Base-by-base conservation (phyloP, 2,888 invertebrate species). In the Morpho deidamia region DNA sequence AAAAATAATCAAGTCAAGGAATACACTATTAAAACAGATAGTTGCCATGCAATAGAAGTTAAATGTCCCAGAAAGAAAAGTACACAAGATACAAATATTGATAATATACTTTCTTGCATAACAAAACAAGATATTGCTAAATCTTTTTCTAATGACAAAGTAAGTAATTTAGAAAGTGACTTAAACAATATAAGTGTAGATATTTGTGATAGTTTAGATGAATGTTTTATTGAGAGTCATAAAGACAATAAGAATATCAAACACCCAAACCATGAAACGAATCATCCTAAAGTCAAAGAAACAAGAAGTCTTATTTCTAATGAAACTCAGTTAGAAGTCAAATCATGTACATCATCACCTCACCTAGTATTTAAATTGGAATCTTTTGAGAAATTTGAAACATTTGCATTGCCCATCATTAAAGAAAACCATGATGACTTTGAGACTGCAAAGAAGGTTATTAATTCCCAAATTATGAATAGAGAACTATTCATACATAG, bases 351-450 rank as follows among this genome's bases (percentile, higher is more conserved):
- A 12, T 57, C 63, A 49, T 60, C 69, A 0, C 74, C 76, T 23
- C n/a, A n/a, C n/a, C 61, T 86, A 57, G 68, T 81, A 12, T 78
- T 67, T 38, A 65, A 74, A 38, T 60, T 87, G 14, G 76, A 82
- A 37, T 58, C 63, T 9, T 89, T 87, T 74, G 88, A 88, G 59
- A 72, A 71, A 35, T 87, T 88, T 64, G 87, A 85, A 68, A 70
- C 65, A 41, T 54, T 81, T 32, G 82, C 78, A 1, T 50, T 71
- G 47, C 76, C 81, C 10, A 44, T 84, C 0, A 51, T 87, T 52
- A 66, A 73, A 61, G 66, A 72, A 39, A 60, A 67, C 56, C 23
- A 23, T 23, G 11, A 50, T 34, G 70, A 83, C 58, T 50, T 75
- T 4, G 60, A 74, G 46, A 65, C 61, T 34, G 74, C 69, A 8